Evolutionary conservation across 2,113 vertebrate species (phyloP).

Genomic region (Dasypus novemcinctus): DNA sequence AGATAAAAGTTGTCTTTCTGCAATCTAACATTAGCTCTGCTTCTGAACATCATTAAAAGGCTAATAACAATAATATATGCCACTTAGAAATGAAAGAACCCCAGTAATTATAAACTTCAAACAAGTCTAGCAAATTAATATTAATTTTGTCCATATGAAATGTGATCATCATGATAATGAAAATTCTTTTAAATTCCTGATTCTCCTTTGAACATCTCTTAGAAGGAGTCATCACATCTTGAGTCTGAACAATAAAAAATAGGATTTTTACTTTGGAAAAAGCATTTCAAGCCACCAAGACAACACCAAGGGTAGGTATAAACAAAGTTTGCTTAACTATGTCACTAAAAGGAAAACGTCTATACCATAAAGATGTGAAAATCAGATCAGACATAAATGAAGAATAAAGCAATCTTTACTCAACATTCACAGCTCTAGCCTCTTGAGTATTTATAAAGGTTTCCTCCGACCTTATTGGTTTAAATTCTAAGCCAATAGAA

Average conservation of each 20-base stretch:
- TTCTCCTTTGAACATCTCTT: conserved; percentile 52
- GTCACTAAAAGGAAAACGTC: conserved; percentile 60
- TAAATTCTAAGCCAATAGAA: conserved; percentile 72
- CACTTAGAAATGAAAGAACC: conserved; percentile 59
- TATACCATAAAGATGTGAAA: background rate
- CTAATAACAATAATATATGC: conserved; percentile 48
- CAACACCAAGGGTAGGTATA: background rate
- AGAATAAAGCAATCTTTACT: conserved; percentile 62
- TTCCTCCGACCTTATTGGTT: conserved; percentile 60
- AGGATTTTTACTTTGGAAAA: conserved; percentile 34
- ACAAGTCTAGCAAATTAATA: conserved; percentile 47
- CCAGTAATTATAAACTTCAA: conserved; percentile 68
- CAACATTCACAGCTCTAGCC: background rate
- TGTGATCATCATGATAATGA: conserved; percentile 41
- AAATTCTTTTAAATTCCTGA: conserved; percentile 51
- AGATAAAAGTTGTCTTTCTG: conserved; percentile 33
- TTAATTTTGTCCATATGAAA: conserved; percentile 51
- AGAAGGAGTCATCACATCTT: conserved; percentile 18
- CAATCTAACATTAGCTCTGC: conserved; percentile 50
- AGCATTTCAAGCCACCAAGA: conserved; percentile 38
- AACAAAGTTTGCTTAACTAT: conserved; percentile 22
- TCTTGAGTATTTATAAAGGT: conserved; percentile 28
- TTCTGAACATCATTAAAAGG: conserved; percentile 47
- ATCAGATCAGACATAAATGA: conserved; percentile 20
- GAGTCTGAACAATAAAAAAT: conserved; percentile 33